A percentile compares a stretch with the other conserved stretches of the same genome.
Conservation (phyloP, 2,113 vertebrate genomes). For the Chloropsis cyanopogon region DNA sequence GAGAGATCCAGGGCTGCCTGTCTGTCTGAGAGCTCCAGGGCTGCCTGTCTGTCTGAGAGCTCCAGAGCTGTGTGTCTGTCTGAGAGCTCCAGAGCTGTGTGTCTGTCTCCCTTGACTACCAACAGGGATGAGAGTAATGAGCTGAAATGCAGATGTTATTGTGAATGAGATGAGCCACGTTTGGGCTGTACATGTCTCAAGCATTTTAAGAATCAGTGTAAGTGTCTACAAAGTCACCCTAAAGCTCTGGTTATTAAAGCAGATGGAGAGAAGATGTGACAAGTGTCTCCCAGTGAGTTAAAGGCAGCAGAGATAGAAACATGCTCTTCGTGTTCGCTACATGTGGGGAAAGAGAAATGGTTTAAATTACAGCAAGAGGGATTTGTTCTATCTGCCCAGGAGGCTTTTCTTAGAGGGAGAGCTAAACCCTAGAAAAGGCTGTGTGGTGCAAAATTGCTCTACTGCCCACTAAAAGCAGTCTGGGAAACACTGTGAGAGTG, state of each 20-base stretch:
- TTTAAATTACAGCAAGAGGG: neutral
- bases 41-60: neutral
- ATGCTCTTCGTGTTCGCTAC: accelerated
- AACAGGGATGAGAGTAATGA: neutral
- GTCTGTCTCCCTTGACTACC: neutral
- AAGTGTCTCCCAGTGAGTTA: neutral
- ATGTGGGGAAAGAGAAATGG: neutral
- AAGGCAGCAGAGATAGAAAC: neutral
- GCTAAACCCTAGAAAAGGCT: neutral
- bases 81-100: neutral
- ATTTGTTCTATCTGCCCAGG: neutral
- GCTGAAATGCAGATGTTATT: neutral
- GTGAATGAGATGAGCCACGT: neutral
- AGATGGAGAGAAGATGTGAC: neutral
- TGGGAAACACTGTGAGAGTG: neutral
- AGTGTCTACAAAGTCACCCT: neutral
- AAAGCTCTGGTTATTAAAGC: neutral
- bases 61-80: neutral
- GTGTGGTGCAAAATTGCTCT: neutral
- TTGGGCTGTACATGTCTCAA: neutral
- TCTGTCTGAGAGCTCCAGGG: neutral
- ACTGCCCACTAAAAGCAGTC: neutral
- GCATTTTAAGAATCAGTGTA: neutral
- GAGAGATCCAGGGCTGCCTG: neutral
- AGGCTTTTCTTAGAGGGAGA: neutral